phyloP scores from a whole-genome alignment of 2,113 vertebrate species.

The Spilogale gracilis region DNA sequence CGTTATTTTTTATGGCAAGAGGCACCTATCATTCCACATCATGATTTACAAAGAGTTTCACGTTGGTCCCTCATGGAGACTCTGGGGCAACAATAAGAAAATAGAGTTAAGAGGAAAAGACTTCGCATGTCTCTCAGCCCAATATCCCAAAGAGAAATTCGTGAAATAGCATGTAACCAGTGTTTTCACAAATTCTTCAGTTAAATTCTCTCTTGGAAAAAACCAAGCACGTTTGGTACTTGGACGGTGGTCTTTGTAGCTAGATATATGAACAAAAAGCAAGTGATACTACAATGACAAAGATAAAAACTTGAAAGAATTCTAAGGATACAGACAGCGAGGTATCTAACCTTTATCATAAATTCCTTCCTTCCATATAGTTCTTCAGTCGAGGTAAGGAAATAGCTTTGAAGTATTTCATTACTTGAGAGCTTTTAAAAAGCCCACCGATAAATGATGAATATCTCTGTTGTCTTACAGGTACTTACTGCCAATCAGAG shows the following conservation, averaged over 20 bases:
- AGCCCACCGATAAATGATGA: not conserved
- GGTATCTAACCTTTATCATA: not conserved
- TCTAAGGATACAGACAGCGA: not conserved
- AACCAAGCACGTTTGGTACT: not conserved
- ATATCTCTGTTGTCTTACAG: not conserved
- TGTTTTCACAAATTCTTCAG: not conserved
- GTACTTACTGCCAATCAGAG: conserved; percentile 95
- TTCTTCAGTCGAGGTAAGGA: not conserved
- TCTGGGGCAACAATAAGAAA: conserved; percentile 51
- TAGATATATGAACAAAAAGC: not conserved
- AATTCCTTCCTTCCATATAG: not conserved
- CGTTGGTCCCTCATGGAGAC: not conserved
- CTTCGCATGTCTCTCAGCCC: not conserved
- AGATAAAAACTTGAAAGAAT: not conserved
- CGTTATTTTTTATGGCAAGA: conserved; percentile 72
- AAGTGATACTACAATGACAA: not conserved
- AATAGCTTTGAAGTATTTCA: not conserved
- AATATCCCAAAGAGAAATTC: not conserved
- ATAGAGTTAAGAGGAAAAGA: conserved; percentile 43
- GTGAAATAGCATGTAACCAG: not conserved
- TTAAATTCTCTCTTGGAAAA: not conserved
- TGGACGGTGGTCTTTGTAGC: conserved; percentile 14
- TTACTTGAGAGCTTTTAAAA: conserved; percentile 24
- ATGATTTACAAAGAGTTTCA: conserved; percentile 61
- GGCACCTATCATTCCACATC: conserved; percentile 43